Percentiles rank a stretch among this genome's conserved stretches.
These are phyloP conservation scores for Metallyticus violacea DNA, from an alignment of 2,888 invertebrate species.

Conservation along the genomic window DNA sequence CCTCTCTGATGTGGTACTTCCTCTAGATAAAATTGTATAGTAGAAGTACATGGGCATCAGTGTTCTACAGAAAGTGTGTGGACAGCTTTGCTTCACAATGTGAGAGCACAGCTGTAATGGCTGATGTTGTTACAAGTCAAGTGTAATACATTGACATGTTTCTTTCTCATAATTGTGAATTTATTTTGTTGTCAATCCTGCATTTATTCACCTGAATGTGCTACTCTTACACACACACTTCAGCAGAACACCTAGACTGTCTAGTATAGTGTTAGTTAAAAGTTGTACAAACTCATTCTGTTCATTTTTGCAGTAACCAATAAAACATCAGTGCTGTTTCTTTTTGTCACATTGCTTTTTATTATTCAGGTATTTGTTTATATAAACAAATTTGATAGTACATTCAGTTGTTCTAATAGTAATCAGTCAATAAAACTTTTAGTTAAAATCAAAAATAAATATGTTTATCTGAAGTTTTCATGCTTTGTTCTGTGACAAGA, in stretches of 20 bases:
- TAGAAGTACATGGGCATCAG: neutral
- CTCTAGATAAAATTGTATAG: constrained; percentile 51
- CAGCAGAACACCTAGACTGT: neutral
- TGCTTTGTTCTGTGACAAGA: neutral
- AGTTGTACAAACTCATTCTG: neutral
- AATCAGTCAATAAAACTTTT: neutral
- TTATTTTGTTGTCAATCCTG: neutral
- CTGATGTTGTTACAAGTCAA: neutral
- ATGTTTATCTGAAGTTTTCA: neutral
- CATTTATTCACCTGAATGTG: neutral
- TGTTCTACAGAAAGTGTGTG: neutral
- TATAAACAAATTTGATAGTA: neutral
- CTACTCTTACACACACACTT: neutral
- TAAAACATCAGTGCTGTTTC: neutral
- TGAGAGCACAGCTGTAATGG: neutral
- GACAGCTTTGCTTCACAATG: neutral
- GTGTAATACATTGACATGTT: neutral
- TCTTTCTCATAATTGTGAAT: neutral
- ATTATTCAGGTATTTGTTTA: neutral
- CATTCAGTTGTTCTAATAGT: neutral
- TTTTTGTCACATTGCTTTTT: neutral
- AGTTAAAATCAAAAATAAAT: neutral
- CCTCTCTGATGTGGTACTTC: constrained; percentile 42
- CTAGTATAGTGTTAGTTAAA: neutral
- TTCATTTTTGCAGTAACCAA: neutral